phyloP scores from a whole-genome alignment of 2,888 invertebrate genomes.

The Tachystola acroxantha region DNA sequence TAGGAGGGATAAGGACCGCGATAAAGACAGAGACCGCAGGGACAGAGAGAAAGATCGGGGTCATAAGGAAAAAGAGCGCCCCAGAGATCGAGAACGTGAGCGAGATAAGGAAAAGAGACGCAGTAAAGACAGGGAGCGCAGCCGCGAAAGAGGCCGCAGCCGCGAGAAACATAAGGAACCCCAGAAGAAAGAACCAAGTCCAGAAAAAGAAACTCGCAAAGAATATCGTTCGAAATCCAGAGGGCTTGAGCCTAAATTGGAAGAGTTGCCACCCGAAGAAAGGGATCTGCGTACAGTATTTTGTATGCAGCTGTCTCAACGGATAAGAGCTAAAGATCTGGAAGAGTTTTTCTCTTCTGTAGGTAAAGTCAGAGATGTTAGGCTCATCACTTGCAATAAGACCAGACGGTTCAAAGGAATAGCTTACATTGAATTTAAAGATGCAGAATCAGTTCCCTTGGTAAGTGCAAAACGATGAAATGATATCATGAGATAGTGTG shows the following conservation, averaged over 20 bases:
- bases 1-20: slow-evolving; percentile 24
- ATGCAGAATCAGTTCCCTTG: slow-evolving; percentile 97
- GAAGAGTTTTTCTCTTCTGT: slow-evolving; percentile 99
- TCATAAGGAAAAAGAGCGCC: slow-evolving; percentile 49
- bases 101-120: slow-evolving; percentile 22
- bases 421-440: slow-evolving; percentile 99
- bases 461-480: slow-evolving; percentile 80
- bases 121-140: slow-evolving; percentile 45
- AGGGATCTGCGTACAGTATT: slow-evolving; percentile 99
- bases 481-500: background rate
- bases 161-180: slow-evolving; percentile 37
- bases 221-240: slow-evolving; percentile 67
- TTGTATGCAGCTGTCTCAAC: slow-evolving; percentile 98
- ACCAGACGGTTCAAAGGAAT: slow-evolving; percentile 99
- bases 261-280: slow-evolving; percentile 96
- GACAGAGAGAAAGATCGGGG: slow-evolving; percentile 37
- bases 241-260: slow-evolving; percentile 78
- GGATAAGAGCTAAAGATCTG: slow-evolving; percentile 94
- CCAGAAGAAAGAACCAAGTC: slow-evolving; percentile 41
- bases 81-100: slow-evolving; percentile 42
- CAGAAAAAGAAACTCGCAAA: slow-evolving; percentile 46
- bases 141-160: slow-evolving; percentile 46
- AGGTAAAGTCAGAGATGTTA: slow-evolving; percentile 98
- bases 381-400: slow-evolving; percentile 99
- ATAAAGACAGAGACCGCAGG: slow-evolving; percentile 40